phyloP scores from a whole-genome alignment of 2,888 invertebrate genomes.

The Papilio gigon region DNA sequence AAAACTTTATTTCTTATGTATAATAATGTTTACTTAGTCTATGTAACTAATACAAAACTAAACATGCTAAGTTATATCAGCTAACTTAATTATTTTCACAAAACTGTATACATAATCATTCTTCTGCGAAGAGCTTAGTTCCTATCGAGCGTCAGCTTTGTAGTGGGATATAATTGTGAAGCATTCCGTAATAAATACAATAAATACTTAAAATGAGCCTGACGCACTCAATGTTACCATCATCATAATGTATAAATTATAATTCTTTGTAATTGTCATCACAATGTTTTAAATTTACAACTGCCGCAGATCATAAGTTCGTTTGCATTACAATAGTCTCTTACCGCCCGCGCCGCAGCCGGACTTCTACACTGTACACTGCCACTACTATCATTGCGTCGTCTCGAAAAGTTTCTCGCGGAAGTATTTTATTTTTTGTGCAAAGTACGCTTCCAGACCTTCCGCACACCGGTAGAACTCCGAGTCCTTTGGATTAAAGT shows the following conservation, averaged over 20 bases:
- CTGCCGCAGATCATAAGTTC: conserved; percentile 62
- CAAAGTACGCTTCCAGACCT: conserved; percentile 96
- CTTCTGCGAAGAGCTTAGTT: conserved; percentile 59
- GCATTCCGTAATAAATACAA: conserved; percentile 74
- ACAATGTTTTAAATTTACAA: conserved; percentile 75
- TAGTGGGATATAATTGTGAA: conserved; percentile 60
- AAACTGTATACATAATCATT: conserved; percentile 69
- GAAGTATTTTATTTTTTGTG: conserved; percentile 94
- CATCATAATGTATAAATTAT: conserved; percentile 65
- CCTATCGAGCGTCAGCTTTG: conserved; percentile 66
- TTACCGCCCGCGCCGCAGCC: conserved; percentile 43
- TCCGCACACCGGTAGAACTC: conserved; percentile 98
- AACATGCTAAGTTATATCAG: conserved; percentile 74
- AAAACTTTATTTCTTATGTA: conserved; percentile 80
- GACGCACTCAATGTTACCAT: conserved; percentile 62
- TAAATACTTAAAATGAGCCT: conserved; percentile 74
- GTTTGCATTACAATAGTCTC: conserved; percentile 48
- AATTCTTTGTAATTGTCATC: conserved; percentile 72
- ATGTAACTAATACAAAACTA: conserved; percentile 68
- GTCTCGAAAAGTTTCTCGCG: conserved; percentile 91
- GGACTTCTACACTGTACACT: conserved; percentile 61
- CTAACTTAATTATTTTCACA: conserved; percentile 74
- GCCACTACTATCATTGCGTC: conserved; percentile 74
- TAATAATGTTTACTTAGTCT: conserved; percentile 77
- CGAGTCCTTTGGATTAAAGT: conserved; percentile 97